Evolutionary conservation across 2,113 vertebrate species (phyloP), one percentile per base, ranked within the genome.

Genomic region (Psettodes erumei): DNA sequence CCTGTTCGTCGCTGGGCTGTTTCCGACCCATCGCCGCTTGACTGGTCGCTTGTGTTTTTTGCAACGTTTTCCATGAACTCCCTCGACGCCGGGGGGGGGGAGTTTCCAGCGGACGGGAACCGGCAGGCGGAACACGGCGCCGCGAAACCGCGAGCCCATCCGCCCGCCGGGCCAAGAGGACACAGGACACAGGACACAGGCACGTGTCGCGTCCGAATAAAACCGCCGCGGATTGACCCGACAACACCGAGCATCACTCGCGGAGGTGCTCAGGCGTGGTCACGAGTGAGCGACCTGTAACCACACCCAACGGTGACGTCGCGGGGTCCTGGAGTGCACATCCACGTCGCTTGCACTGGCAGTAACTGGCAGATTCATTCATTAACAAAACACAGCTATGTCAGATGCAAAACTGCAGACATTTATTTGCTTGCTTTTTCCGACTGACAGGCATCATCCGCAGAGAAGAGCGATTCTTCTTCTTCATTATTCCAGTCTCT

Each of bases 61-160:
- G 28, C 25, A 61, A 50, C 16, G 59, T 58, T 69, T 77, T 72
- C 61, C 56, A 28, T 47, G 43, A 80, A 61, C n/a, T 75, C 71
- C 28, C 59, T 54, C 0, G 25, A 69, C 1, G 23, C 53, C 19
- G 12, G 66, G 5, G 13, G 23, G 55, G 12, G 66, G 5, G 13
- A 23, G 55, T 75, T 71, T 81, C 56, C 27, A 76, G 53, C 45
- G 13, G 47, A 68, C 3, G 67, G 18, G 10, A 58, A 32, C 42
- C 61, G 53, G 27, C 33, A 70, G 47, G 45, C 54, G 55, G 58
- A 19, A 71, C 5, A 51, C 8, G 12, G 51, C 68, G 56, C 30
- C n/a, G 15, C 21, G 6, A 42, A 64, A 64, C 56, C 78, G 16
- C 43, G 19, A 79, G 15, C 30, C n/a, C 33, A 15, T n/a, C 35